Evolutionary conservation across 2,113 vertebrate genomes (phyloP), one percentile per base, ranked within the genome.

Genomic region (Pyxicephalus adspersus): DNA sequence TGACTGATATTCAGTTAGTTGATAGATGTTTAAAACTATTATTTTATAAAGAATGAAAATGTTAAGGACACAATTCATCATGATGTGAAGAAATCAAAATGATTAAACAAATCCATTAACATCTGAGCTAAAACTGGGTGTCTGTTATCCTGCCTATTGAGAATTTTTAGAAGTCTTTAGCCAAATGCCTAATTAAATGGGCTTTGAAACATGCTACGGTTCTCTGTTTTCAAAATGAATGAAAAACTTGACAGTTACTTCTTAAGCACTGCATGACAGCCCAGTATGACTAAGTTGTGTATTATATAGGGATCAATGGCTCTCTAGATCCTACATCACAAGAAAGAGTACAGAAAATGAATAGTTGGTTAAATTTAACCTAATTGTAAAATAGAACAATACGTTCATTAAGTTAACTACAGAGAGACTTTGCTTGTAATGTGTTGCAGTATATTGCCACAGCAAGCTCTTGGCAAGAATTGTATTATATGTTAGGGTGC

Each of bases 61-160:
- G 57, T 54, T 22, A 71, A 57, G 29, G 29, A 31, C 34, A 57
- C 18, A 57, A 54, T 57, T 57, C 70, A 57, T 29, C 29, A 60
- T 57, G 16, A 15, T 57, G 29, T 57, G 8, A 19, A 16, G 26
- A 57, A 57, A 57, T 73, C 25, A 31, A 63, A 61, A 61, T 17
- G 34, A 77, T 77, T 64, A 64, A 64, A 64, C 38, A 64, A 34
- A 77, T 77, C 60, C 45, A 77, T 77, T 77, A 64, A 76, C 38
- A 64, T 50, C 29, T 76, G 22, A 64, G 58, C 18, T 77, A 17
- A 29, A 76, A 76, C 51, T 51, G 60, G 25, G 23, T 51, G 22
- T 17, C 34, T 77, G 60, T 64, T 77, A 77, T 52, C 11, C n/a
- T n/a, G 38, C 25, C 34, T 77, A 61, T 52, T 77, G 29, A 77